Conservation (phyloP, 2,113 vertebrate genomes). For the Phylloscopus trochilus region DNA sequence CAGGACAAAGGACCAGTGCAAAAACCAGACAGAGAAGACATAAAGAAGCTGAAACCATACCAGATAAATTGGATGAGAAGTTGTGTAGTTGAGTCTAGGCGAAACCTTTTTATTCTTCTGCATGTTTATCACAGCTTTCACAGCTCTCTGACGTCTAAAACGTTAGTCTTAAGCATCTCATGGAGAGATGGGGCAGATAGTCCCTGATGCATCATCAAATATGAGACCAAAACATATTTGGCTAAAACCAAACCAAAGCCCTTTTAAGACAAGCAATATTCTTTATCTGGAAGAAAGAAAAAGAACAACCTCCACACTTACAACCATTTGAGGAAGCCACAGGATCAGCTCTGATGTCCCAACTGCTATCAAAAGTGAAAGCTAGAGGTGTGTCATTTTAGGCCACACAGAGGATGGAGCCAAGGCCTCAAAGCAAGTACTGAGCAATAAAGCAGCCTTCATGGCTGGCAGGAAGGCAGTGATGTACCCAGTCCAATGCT, state of each 20-base stretch:
- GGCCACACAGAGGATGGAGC: not conserved
- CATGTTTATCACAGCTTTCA: not conserved
- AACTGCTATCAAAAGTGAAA: not conserved
- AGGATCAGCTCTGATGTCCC: not conserved
- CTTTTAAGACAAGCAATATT: not conserved
- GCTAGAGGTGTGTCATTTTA: fast-evolving
- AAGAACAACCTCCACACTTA: not conserved
- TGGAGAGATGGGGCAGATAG: not conserved
- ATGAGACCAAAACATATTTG: not conserved
- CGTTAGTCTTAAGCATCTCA: not conserved
- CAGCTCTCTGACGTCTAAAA: not conserved
- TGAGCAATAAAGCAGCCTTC: not conserved
- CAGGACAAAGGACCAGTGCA: not conserved
- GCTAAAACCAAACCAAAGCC: not conserved
- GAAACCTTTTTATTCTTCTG: not conserved
- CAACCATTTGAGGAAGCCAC: not conserved
- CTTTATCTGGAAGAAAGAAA: not conserved
- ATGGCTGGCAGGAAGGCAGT: not conserved
- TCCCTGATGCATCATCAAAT: not conserved
- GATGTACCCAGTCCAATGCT: not conserved
- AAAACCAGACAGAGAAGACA: not conserved
- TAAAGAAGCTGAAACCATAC: not conserved
- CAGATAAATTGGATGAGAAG: not conserved
- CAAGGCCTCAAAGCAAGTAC: not conserved
- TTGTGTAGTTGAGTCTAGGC: not conserved